Base-by-base conservation (phyloP, 2,888 invertebrate genomes). In the Eustalomyia histrio region DNA sequence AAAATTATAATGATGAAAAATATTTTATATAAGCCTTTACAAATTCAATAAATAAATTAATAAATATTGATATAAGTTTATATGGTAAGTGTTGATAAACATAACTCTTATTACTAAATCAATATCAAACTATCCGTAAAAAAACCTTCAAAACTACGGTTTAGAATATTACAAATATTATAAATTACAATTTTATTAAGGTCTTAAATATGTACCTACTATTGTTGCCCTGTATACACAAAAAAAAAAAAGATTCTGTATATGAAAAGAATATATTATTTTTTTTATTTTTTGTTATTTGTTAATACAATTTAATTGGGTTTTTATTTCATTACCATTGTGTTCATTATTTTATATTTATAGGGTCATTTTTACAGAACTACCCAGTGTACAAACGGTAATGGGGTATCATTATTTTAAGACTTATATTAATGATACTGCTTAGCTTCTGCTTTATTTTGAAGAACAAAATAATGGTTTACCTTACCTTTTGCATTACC, bases 281-380 rank as follows among this genome's bases (percentile, higher is more conserved):
- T n/a, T n/a, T n/a, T n/a, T 3, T 3, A 24, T 24, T 24, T 5
- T 35, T 10, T 39, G 10, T 39, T 39, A 29, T 39, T 39, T 39
- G 10, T 39, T 14, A 39, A 14, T 12, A 39, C 0, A 14, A n/a
- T 47, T 47, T 47, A 47, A 47, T n/a, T 47, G 43, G n/a, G 4
- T 47, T 43, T 39, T 16, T 50, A 12, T 64, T 33, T 64, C 50
- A 9, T 50, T 55, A 53, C 24, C 24, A 9, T 68, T 55, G 39
- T 39, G 16, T 35, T 16, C n/a, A 29, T 58, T 58, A 2, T 33
- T n/a, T 53, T 60, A 17, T 33, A 21, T 63, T 63, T 50, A 35
- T 55, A 76, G 69, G 68, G 24, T 35, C 71, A 71, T 64, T 50
- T 58, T 17, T 64, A 43, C 76, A 69, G 76, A 76, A 76, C 64